Percentiles rank a stretch among this genome's conserved stretches.
These are phyloP conservation scores for Agapostemon virescens DNA, from an alignment of 2,888 invertebrate genomes.

Conservation along the genomic window DNA sequence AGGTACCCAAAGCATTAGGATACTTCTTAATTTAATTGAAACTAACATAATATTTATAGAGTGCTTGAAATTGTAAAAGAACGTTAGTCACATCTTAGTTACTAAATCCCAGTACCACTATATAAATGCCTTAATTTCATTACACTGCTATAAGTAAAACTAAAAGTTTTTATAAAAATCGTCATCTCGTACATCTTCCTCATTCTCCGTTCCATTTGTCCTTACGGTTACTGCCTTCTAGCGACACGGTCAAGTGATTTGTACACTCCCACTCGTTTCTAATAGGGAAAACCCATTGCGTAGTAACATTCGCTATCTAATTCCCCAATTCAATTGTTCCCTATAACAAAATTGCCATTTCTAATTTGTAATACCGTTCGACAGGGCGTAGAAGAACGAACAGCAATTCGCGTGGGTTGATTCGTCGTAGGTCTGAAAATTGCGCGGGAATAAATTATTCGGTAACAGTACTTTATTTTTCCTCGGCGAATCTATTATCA, in stretches of 20 bases:
- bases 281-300: not conserved
- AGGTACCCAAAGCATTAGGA: too few species aligned
- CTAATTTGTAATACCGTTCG: not conserved
- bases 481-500: not conserved
- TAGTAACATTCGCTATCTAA: not conserved
- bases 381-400: not conserved
- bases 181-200: too few species aligned
- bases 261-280: not conserved
- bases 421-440: not conserved
- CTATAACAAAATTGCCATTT: not conserved
- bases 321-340: not conserved
- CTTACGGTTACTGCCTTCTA: not conserved
- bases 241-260: not conserved
- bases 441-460: not conserved
- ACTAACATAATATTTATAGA: too few species aligned
- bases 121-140: too few species aligned
- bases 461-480: not conserved
- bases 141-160: too few species aligned
- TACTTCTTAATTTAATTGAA: too few species aligned
- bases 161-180: too few species aligned
- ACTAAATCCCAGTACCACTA: too few species aligned
- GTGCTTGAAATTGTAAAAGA: too few species aligned
- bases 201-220: too few species aligned
- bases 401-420: not conserved
- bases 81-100: too few species aligned